phyloP scores from a whole-genome alignment of 2,113 vertebrate genomes.

The Glaucomys volans region DNA sequence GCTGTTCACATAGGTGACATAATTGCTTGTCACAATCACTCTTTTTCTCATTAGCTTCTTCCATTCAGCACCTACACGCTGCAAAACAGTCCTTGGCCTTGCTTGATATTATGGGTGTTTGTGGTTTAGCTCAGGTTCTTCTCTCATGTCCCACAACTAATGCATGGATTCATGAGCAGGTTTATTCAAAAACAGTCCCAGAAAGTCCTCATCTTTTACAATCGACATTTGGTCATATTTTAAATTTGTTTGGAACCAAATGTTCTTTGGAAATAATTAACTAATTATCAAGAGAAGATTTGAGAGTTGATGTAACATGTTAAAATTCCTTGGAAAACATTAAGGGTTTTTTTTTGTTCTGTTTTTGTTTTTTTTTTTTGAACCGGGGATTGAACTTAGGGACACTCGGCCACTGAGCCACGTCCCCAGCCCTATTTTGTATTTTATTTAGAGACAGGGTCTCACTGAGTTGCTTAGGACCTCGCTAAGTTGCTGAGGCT shows the following conservation, averaged over 20 bases:
- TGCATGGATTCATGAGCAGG: constrained; percentile 62
- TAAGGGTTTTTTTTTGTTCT: too few relatives aligned
- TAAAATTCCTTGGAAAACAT: constrained; percentile 66
- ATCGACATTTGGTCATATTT: constrained; percentile 64
- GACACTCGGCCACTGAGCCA: too few relatives aligned
- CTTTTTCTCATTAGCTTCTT: constrained; percentile 92
- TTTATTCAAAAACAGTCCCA: constrained; percentile 68
- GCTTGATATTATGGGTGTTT: constrained; percentile 76
- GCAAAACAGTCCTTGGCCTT: constrained; percentile 81
- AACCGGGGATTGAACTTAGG: too few relatives aligned
- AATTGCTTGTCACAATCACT: constrained; percentile 94
- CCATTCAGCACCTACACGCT: constrained; percentile 84
- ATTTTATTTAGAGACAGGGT: too few relatives aligned
- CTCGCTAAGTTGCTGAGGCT: too few relatives aligned
- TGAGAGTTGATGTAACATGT: constrained; percentile 9
- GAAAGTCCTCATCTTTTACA: constrained; percentile 6
- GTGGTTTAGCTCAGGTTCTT: constrained; percentile 55
- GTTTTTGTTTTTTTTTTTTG: too few relatives aligned
- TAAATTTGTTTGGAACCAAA: constrained; percentile 65
- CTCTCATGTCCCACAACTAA: constrained; percentile 56
- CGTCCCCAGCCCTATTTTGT: too few relatives aligned
- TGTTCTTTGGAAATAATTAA: constrained; percentile 76
- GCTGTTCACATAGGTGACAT: constrained; percentile 92
- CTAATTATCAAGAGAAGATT: constrained; percentile 74
- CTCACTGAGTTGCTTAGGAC: too few relatives aligned